These are phyloP conservation scores for Poeciliopsis infans DNA, from an alignment of 2,797 vertebrate species.

Conservation along the genomic window DNA sequence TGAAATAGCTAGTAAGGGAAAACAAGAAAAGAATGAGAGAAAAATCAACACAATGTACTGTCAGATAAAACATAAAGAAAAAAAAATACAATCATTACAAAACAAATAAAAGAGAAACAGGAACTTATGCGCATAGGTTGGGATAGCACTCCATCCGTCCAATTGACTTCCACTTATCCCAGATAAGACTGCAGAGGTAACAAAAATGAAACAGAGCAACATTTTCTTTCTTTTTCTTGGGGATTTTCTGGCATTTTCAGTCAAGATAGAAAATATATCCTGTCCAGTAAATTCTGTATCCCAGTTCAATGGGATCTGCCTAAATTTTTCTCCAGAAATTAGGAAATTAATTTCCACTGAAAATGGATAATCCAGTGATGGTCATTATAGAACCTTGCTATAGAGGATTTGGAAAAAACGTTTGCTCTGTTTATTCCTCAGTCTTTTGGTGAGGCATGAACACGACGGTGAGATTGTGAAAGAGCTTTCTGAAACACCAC, in stretches of 20 bases:
- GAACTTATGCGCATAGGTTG: background rate
- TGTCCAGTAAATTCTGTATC: background rate
- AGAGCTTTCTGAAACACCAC: background rate
- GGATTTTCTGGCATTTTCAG: background rate
- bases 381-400: background rate
- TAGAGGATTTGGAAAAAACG: background rate
- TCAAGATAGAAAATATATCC: background rate
- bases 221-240: background rate
- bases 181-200: background rate
- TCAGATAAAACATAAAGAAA: background rate
- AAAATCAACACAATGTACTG: background rate
- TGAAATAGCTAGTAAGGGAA: background rate
- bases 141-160: background rate
- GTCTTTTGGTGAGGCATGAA: background rate
- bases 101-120: background rate
- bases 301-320: background rate
- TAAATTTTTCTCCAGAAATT: background rate
- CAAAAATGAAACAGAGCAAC: background rate
- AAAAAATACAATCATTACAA: background rate
- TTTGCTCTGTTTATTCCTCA: background rate
- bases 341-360: background rate
- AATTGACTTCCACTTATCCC: background rate
- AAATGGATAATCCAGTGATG: background rate
- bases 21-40: background rate
- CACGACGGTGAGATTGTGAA: background rate